phyloP scores from a whole-genome alignment of 2,888 invertebrate species.

The Ommatoiulus sabulosus region DNA sequence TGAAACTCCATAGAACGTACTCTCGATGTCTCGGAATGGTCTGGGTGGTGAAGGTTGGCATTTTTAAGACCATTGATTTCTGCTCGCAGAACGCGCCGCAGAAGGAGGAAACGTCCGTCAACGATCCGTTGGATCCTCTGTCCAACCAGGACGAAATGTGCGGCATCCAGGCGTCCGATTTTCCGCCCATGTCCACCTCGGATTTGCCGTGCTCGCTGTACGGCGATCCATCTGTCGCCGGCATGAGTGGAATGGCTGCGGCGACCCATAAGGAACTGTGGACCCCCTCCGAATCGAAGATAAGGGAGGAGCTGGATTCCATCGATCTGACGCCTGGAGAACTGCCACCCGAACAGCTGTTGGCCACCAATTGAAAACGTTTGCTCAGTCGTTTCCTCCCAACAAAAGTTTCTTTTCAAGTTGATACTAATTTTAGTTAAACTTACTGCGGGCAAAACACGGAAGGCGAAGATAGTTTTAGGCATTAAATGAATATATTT shows the following conservation, averaged over 20 bases:
- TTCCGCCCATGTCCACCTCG: background rate
- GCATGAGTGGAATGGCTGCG: background rate
- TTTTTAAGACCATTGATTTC: background rate
- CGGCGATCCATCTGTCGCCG: background rate
- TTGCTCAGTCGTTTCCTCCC: background rate
- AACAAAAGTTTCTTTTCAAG: too few species aligned
- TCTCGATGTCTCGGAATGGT: background rate
- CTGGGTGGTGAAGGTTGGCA: too few species aligned
- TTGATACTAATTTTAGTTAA: too few species aligned
- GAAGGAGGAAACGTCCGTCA: background rate
- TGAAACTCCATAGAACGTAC: background rate
- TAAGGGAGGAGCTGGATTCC: conserved; percentile 54
- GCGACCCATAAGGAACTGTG: conserved; percentile 12
- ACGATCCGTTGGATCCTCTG: conserved; percentile 45
- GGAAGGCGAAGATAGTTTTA: too few species aligned
- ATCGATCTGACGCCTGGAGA: conserved; percentile 57
- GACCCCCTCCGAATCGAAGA: conserved; percentile 44
- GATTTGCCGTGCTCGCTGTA: conserved; percentile 39
- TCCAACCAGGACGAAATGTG: conserved; percentile 26
- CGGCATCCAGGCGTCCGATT: conserved; percentile 48
- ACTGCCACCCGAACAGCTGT: conserved; percentile 54
- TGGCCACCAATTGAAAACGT: conserved; percentile 34
- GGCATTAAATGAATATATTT: too few species aligned
- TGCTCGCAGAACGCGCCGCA: background rate
- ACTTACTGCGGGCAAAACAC: too few species aligned